Conservation (phyloP, 2,113 vertebrate species). For the Gallinago paraguaiae region DNA sequence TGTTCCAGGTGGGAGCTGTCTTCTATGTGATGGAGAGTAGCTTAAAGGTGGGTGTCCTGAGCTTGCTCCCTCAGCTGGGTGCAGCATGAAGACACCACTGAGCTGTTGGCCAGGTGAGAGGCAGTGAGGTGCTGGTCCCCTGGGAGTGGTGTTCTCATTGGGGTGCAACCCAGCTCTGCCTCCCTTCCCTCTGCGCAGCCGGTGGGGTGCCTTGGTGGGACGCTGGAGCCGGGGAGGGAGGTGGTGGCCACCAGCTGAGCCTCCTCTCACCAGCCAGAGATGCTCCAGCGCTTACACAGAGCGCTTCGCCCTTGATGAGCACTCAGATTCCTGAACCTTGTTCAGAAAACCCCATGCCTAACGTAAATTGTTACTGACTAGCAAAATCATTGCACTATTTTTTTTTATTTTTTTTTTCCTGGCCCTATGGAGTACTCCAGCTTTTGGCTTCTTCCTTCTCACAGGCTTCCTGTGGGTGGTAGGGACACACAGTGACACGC, state of each 20-base stretch:
- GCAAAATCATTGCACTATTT: not conserved
- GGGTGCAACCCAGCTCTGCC: not conserved
- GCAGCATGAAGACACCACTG: not conserved
- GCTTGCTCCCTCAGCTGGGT: not conserved
- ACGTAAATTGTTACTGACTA: not conserved
- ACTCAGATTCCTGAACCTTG: not conserved
- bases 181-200: not conserved
- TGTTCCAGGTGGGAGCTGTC: not conserved
- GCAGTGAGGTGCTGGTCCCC: not conserved
- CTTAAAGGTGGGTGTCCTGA: not conserved
- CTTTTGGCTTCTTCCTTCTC: not conserved
- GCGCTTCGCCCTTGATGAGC: not conserved
- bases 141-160: fast-evolving
- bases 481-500: not conserved
- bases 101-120: not conserved
- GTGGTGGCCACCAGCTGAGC: not conserved
- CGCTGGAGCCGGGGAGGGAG: no score
- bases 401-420: not conserved
- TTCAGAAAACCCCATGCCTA: not conserved
- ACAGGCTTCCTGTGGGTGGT: no score
- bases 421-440: not conserved
- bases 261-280: not conserved
- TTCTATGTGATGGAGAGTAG: not conserved
- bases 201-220: not conserved
- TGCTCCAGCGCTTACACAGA: not conserved